A percentile compares a stretch with the other conserved stretches of the same genome.
phyloP scores from a whole-genome alignment of 2,113 vertebrate genomes.

The Burhinus bistriatus region DNA sequence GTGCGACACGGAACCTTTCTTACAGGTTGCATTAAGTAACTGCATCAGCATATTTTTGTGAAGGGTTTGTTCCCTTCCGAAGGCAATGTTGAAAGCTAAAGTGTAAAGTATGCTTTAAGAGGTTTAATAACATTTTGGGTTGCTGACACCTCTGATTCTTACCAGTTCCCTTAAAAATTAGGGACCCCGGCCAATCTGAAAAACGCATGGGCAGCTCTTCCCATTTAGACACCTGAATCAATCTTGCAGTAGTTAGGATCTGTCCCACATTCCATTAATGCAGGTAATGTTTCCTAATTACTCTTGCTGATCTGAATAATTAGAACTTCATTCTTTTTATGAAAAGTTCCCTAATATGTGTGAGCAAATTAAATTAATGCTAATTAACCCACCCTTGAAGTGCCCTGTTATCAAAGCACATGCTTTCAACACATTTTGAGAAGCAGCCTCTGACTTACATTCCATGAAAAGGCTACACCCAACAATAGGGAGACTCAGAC shows the following conservation, averaged over 20 bases:
- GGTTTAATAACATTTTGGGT: neutral
- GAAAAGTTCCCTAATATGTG: neutral
- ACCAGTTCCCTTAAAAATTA: neutral
- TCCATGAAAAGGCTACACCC: neutral
- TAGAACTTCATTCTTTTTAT: neutral
- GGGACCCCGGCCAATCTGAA: neutral
- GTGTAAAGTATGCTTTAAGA: neutral
- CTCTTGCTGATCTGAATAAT: neutral
- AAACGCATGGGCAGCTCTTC: neutral
- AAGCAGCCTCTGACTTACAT: neutral
- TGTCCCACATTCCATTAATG: neutral
- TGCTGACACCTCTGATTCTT: neutral
- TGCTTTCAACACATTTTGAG: neutral
- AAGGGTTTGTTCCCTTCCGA: neutral
- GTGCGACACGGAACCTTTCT: neutral
- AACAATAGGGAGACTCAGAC: neutral
- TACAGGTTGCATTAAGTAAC: neutral
- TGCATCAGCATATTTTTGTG: neutral
- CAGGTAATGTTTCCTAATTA: neutral
- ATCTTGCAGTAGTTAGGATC: neutral
- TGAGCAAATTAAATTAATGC: neutral
- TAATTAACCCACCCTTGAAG: neutral
- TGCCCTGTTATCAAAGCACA: neutral
- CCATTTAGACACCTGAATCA: neutral
- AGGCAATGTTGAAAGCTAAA: neutral